A percentile compares a stretch with the other conserved stretches of the same genome.
These are phyloP conservation scores for Heliconius aoede DNA, from an alignment of 2,888 invertebrate species.

Conservation along the genomic window DNA sequence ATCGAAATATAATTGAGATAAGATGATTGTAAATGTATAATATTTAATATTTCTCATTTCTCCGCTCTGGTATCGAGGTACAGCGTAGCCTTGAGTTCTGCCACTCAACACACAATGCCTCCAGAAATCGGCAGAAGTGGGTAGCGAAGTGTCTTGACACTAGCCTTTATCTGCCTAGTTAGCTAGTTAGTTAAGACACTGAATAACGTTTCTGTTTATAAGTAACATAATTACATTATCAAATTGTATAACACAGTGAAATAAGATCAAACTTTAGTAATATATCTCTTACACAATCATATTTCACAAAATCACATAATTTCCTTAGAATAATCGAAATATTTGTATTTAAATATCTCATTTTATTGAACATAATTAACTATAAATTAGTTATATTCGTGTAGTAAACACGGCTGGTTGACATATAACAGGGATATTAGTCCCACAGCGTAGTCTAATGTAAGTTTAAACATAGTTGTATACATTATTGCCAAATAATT, in stretches of 20 bases:
- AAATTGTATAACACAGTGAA: background rate
- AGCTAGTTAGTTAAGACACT: no score
- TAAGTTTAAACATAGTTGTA: constrained; percentile 40
- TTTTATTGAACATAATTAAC: constrained; percentile 26
- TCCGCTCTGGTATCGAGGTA: no score
- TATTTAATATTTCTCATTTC: no score
- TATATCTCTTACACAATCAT: background rate
- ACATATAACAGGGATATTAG: constrained; percentile 42
- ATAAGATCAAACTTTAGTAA: background rate
- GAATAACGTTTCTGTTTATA: background rate
- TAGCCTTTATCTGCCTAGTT: no score
- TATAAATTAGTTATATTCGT: constrained; percentile 40
- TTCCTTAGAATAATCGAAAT: background rate
- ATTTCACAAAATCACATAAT: background rate
- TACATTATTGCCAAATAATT: constrained; percentile 35
- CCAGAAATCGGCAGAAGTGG: no score
- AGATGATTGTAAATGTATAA: no score
- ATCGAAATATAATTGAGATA: no score
- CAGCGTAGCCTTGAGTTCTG: no score
- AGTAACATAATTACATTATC: background rate
- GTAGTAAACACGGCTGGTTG: constrained; percentile 37
- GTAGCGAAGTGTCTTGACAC: no score
- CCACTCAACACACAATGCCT: no score
- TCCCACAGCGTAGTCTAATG: constrained; percentile 42
- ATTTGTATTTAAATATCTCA: constrained; percentile 3